Percentiles rank a stretch among this genome's conserved stretches.
Conservation (phyloP, 2,113 vertebrate species). For the Planiliza haematocheilus region DNA sequence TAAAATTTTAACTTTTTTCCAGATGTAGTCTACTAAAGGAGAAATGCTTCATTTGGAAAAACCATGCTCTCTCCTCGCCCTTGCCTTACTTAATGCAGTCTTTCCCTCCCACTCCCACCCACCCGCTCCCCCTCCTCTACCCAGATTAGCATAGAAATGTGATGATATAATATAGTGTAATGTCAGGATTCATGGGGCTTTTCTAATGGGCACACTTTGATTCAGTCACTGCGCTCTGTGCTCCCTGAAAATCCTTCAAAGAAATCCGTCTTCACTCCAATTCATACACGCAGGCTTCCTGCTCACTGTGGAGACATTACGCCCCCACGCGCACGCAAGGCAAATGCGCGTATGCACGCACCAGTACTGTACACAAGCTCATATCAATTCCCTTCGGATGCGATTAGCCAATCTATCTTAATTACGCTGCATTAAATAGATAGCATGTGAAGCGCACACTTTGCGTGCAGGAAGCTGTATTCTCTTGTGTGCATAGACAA, state of each 20-base stretch:
- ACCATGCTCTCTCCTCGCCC: conserved; percentile 1
- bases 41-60: conserved; percentile 2
- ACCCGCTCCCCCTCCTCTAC: conserved; percentile 4
- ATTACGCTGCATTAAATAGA: conserved; percentile 67
- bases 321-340: background rate
- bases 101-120: conserved; percentile 23
- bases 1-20: background rate
- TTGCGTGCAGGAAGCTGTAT: conserved; percentile 10
- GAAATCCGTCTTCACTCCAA: conserved; percentile 31
- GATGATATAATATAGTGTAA: conserved; percentile 44
- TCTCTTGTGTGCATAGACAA: conserved; percentile 38
- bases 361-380: conserved; percentile 4
- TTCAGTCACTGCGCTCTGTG: conserved; percentile 18
- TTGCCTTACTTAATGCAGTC: conserved; percentile 15
- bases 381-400: conserved; percentile 36
- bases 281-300: conserved; percentile 2
- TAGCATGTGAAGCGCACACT: conserved; percentile 33
- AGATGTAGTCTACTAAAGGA: background rate
- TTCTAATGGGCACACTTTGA: conserved; percentile 53
- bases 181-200: conserved; percentile 52
- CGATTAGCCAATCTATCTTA: conserved; percentile 58
- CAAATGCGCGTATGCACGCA: background rate
- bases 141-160: conserved; percentile 62
- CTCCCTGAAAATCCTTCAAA: conserved; percentile 37
- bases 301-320: conserved; percentile 17